Evolutionary conservation across 2,888 invertebrate species (phyloP).

Genomic region (Zaprionus lineosus): DNA sequence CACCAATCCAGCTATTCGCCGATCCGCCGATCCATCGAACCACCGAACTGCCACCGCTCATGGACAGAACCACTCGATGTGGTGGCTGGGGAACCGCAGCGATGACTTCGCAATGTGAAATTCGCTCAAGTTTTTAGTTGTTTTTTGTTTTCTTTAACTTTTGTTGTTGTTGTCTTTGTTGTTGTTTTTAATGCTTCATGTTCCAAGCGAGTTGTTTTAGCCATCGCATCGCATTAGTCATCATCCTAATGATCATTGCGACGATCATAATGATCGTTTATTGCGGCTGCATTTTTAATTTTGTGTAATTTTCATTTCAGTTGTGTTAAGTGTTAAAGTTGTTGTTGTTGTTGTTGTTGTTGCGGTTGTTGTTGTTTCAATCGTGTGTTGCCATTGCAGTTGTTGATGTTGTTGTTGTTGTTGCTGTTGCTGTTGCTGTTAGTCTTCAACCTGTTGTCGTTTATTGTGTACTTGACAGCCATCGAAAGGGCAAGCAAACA

Average conservation of each 20-base stretch:
- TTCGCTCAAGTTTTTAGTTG: constrained; percentile 27
- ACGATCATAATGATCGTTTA: constrained; percentile 35
- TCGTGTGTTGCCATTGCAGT: constrained; percentile 6
- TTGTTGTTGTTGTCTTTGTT: constrained; percentile 1
- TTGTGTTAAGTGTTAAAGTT: constrained; percentile 55
- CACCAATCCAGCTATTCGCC: constrained; percentile 30
- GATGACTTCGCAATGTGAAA: constrained; percentile 43
- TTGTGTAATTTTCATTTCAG: constrained; percentile 56
- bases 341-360: constrained; percentile 38
- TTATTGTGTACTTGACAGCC: constrained; percentile 76
- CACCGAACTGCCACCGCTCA: constrained; percentile 48
- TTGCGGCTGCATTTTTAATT: constrained; percentile 59
- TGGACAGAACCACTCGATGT: constrained; percentile 13
- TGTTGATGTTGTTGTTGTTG: constrained; percentile 25
- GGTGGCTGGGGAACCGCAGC: constrained; percentile 33
- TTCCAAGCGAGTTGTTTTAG: constrained; percentile 43
- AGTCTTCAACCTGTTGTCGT: constrained; percentile 74
- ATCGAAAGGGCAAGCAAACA: constrained; percentile 77
- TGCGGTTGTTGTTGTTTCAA: constrained; percentile 16
- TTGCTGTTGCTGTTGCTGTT: constrained; percentile 53
- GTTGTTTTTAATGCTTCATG: constrained; percentile 17
- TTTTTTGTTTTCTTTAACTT: neutral
- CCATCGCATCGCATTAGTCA: constrained; percentile 40
- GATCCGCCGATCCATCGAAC: constrained; percentile 41
- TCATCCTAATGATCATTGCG: neutral